Percentiles rank a stretch among this genome's conserved stretches.
Conservation (phyloP, 2,113 vertebrate species). For the cat (Felis catus) region F.catus_Fca126_mat1.0 CM031413.1:65130001-65130500, state of each 20-base stretch:
- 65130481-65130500: fast-evolving
- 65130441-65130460: not conserved
- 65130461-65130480: fast-evolving
- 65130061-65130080: not conserved
- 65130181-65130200: not conserved
- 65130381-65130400: no score
- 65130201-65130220: not conserved
- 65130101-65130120: not conserved
- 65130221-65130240: not conserved
- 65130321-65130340: not conserved
- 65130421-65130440: not conserved
- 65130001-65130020: not conserved
- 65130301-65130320: not conserved
- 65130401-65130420: not conserved
- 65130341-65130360: no score
- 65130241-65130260: not conserved
- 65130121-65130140: not conserved
- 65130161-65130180: no score
- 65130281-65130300: not conserved
- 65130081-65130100: not conserved
- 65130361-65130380: not conserved
- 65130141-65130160: not conserved
- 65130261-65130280: not conserved
- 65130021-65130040: not conserved
- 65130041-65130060: not conserved